These are phyloP conservation scores for Champsocephalus gunnari DNA, from an alignment of 2,797 vertebrate species.

Conservation along the genomic window DNA sequence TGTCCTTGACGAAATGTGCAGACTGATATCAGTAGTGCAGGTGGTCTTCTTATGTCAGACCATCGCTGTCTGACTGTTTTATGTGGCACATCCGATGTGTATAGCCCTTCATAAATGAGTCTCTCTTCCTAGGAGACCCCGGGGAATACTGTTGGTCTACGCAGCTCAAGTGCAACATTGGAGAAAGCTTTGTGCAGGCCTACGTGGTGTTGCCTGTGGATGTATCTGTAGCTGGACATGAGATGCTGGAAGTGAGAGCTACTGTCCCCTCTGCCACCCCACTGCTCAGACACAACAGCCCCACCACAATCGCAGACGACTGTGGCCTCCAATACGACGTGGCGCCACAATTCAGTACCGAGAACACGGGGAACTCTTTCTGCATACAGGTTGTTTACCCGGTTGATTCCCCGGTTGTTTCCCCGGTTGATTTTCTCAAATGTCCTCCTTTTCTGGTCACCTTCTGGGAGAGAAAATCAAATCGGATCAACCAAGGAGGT, in stretches of 20 bases:
- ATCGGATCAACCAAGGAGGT: conserved; percentile 46
- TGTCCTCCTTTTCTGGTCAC: conserved; percentile 82
- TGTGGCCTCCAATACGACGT: conserved; percentile 83
- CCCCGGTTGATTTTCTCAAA: conserved; percentile 40
- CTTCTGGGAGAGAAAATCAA: conserved; percentile 72
- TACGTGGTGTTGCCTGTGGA: conserved; percentile 78
- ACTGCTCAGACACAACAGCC: conserved; percentile 37
- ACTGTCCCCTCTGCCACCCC: conserved; percentile 10
- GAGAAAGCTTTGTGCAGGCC: conserved; percentile 70
- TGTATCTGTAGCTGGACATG: conserved; percentile 21
- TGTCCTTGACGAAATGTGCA: conserved; percentile 1
- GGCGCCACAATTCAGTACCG: conserved; percentile 58
- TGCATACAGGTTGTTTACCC: conserved; percentile 67
- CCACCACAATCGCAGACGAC: conserved; percentile 54
- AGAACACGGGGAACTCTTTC: conserved; percentile 35
- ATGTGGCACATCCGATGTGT: background rate
- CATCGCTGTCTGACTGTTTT: background rate
- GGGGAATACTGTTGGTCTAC: conserved; percentile 82
- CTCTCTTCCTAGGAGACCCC: conserved; percentile 61
- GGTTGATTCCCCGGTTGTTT: background rate
- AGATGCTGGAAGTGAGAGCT: conserved; percentile 62
- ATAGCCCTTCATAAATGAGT: background rate
- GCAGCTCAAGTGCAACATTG: conserved; percentile 65
- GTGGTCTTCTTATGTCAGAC: background rate
- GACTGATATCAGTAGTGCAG: background rate